Percentiles rank a stretch among this genome's conserved stretches.
These are phyloP conservation scores for Porites australiensis DNA, from an alignment of 64 coral and sea anemone genomes.

Conservation along the genomic window DNA sequence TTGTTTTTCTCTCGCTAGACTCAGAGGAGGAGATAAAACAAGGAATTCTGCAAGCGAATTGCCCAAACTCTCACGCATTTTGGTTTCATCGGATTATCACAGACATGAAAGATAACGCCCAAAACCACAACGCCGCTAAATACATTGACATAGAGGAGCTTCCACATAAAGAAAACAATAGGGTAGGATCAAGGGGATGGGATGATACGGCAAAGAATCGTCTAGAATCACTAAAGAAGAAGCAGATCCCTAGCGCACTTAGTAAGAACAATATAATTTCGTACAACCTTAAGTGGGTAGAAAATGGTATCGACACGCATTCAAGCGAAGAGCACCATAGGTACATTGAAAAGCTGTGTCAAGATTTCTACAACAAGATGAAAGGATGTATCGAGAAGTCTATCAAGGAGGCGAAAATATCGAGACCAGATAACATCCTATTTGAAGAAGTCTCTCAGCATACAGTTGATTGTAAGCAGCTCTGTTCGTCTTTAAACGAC, in stretches of 20 bases:
- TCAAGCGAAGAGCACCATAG: slow-evolving; percentile 66
- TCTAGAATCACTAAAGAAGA: slow-evolving; percentile 83
- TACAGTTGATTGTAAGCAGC: not conserved
- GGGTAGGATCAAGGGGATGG: slow-evolving; percentile 47
- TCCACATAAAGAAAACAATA: slow-evolving; percentile 23
- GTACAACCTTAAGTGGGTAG: slow-evolving; percentile 78
- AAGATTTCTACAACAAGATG: slow-evolving; percentile 70
- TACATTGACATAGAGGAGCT: slow-evolving; percentile 84
- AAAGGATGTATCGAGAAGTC: slow-evolving; percentile 64
- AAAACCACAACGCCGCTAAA: slow-evolving; percentile 62
- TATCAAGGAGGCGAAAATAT: slow-evolving; percentile 33
- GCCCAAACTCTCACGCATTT: slow-evolving; percentile 32
- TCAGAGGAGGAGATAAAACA: slow-evolving; percentile 77
- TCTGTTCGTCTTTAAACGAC: slow-evolving; percentile 2
- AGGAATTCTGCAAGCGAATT: slow-evolving; percentile 57
- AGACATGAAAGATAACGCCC: slow-evolving; percentile 76
- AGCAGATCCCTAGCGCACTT: slow-evolving; percentile 55
- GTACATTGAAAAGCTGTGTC: slow-evolving; percentile 76
- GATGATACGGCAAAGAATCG: slow-evolving; percentile 72
- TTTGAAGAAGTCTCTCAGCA: slow-evolving; percentile 79
- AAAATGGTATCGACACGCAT: slow-evolving; percentile 57
- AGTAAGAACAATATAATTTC: slow-evolving; percentile 47
- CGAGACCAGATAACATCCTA: slow-evolving; percentile 42
- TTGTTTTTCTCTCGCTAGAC: slow-evolving; percentile 15
- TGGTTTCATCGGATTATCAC: slow-evolving; percentile 89